phyloP scores from a whole-genome alignment of 2,113 vertebrate genomes.

The Leptodactylus fuscus region DNA sequence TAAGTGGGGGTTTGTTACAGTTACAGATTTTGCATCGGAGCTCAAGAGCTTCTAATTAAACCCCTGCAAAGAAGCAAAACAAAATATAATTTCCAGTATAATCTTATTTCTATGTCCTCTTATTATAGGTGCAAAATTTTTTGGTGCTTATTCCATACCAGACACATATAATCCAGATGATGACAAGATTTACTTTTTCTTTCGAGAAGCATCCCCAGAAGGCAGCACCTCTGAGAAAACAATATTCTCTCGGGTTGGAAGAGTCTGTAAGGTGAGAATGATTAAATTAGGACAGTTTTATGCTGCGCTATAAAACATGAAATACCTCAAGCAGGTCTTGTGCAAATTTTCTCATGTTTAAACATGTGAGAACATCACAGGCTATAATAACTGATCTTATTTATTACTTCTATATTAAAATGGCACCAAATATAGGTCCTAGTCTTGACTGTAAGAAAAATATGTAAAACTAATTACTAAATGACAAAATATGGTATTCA shows the following conservation, averaged over 20 bases:
- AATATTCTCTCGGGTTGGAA: slow-evolving; percentile 91
- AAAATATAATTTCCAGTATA: background rate
- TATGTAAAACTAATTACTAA: background rate
- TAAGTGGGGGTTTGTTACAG: too few relatives aligned
- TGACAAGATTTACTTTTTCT: slow-evolving; percentile 99
- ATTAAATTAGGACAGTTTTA: slow-evolving; percentile 18
- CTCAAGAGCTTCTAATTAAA: too few relatives aligned
- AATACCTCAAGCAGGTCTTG: background rate
- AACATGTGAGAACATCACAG: background rate
- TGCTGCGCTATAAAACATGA: background rate
- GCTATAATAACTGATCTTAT: background rate
- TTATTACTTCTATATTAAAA: background rate
- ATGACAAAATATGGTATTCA: background rate
- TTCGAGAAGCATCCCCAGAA: slow-evolving; percentile 92
- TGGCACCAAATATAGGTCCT: background rate
- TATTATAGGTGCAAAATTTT: slow-evolving; percentile 90
- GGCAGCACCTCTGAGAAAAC: slow-evolving; percentile 86
- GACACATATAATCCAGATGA: slow-evolving; percentile 97
- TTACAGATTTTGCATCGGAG: too few relatives aligned
- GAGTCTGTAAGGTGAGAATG: slow-evolving; percentile 91
- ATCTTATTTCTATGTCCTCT: slow-evolving; percentile 33
- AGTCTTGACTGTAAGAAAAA: background rate
- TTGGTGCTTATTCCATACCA: slow-evolving; percentile 89
- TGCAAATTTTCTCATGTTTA: background rate
- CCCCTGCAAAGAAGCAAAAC: too few relatives aligned